Evolutionary conservation across 2,888 invertebrate species (phyloP), one percentile per base, ranked within the genome.

Genomic region (Pelosia muscerda): DNA sequence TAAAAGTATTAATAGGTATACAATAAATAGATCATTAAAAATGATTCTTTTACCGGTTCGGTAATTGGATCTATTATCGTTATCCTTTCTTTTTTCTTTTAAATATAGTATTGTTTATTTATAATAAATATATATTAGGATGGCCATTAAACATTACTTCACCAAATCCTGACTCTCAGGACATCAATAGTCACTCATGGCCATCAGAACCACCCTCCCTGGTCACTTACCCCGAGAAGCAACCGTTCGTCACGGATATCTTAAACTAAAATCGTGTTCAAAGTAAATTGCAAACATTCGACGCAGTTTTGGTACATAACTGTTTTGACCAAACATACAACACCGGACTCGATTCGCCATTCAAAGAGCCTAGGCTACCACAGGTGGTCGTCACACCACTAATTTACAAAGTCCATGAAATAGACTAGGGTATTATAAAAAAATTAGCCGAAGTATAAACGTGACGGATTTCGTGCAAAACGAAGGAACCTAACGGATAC

Each of bases 391-490:
- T 28, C 28, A n/a, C 66, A 63, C 31, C 19, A 8, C 25, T 54
- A 55, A 61, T 54, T 9, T 11, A 3, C 34, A 58, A 34, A 34
- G 23, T 28, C 22, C 26, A n/a, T 65, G 28, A 28, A 61, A 42
- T 49, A 8, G 26, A 31, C 65, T 65, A 13, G 22, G 22, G 31
- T 28, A 28, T 25, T 23, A 34, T 53, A 59, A 76, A 75, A 70
- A 64, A 53, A 23, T 1, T 15, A 53, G 55, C 58, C 34, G 59
- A 54, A 63, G 62, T 60, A 65, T 71, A 64, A 71, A 68, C 77
- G 77, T 76, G 73, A 76, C 38, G 25, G 31, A 25, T 34, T 63
- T 77, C 68, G 77, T 79, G 69, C 63, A 63, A 73, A 69, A 42
- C 65, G 58, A 53, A 25, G 54, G 31, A 54, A 54, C 53, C 66